Evolutionary conservation across 2,797 vertebrate genomes (phyloP).

Genomic region (Hylomyscus alleni): DNA sequence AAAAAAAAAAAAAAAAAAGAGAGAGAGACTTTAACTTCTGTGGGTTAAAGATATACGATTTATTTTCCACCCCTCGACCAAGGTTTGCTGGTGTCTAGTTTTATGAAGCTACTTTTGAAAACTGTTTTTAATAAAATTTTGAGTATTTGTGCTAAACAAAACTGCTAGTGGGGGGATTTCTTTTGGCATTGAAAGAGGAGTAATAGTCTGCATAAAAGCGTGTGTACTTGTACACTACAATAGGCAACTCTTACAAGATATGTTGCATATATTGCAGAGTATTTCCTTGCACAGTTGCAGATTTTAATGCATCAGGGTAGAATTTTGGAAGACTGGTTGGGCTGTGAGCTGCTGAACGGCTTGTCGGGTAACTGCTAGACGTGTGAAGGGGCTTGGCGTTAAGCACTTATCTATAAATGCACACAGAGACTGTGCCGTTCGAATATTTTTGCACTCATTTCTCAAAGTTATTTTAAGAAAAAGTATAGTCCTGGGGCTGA

Average conservation of each 20-base stretch:
- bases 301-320: slow-evolving; percentile 15
- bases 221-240: slow-evolving; percentile 47
- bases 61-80: slow-evolving; percentile 85
- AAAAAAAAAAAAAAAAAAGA: slow-evolving; percentile 77
- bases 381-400: background rate
- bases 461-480: slow-evolving; percentile 70
- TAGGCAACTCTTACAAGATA: slow-evolving; percentile 56
- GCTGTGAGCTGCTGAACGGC: slow-evolving; percentile 43
- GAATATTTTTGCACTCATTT: slow-evolving; percentile 56
- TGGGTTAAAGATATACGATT: slow-evolving; percentile 87
- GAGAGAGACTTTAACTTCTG: slow-evolving; percentile 82
- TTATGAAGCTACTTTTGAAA: slow-evolving; percentile 78
- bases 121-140: slow-evolving; percentile 70
- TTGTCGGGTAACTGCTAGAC: slow-evolving; percentile 45
- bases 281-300: slow-evolving; percentile 44
- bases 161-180: background rate
- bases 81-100: slow-evolving; percentile 60
- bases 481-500: slow-evolving; percentile 5
- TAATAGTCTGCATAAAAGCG: slow-evolving; percentile 7
- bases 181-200: slow-evolving; percentile 15
- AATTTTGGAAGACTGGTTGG: slow-evolving; percentile 57
- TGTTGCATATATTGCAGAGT: background rate
- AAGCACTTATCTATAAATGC: slow-evolving; percentile 16
- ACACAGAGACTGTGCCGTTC: background rate
- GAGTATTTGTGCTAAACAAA: slow-evolving; percentile 65